Evolutionary conservation across 2,113 vertebrate species (phyloP).

Genomic region (Syngnathus floridae): DNA sequence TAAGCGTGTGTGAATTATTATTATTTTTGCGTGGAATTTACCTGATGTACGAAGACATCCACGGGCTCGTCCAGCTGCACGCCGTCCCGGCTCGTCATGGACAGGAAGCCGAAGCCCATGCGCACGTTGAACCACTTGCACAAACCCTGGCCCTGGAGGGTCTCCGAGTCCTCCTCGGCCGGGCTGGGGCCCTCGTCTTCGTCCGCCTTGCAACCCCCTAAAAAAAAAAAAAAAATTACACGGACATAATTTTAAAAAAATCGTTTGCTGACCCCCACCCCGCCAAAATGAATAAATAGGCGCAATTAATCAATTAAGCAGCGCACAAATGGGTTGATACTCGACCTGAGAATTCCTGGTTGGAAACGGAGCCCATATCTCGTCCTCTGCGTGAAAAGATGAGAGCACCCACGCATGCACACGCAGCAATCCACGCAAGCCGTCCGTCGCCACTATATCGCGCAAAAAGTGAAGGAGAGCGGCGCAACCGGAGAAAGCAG

Average conservation of each 20-base stretch:
- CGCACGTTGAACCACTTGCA: slow-evolving; percentile 99
- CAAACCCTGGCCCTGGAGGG: slow-evolving; percentile 79
- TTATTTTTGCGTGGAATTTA: slow-evolving; percentile 31
- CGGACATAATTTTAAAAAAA: too few relatives aligned
- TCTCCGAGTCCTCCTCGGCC: slow-evolving; percentile 75
- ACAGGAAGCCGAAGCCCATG: slow-evolving; percentile 98
- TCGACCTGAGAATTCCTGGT: slow-evolving; percentile 86
- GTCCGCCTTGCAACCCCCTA: slow-evolving; percentile 80
- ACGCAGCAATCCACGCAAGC: slow-evolving; percentile 43
- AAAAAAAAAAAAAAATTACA: neutral
- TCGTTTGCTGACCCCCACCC: too few relatives aligned
- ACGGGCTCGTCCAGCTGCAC: slow-evolving; percentile 83
- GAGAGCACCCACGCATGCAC: slow-evolving; percentile 37
- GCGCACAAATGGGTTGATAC: slow-evolving; percentile 26
- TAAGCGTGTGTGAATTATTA: neutral
- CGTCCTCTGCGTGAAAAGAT: slow-evolving; percentile 53
- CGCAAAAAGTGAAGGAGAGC: slow-evolving; percentile 20
- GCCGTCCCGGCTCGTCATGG: slow-evolving; percentile 89
- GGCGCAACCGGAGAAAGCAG: neutral
- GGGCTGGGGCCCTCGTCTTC: slow-evolving; percentile 80
- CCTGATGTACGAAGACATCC: slow-evolving; percentile 99
- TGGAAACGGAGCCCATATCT: slow-evolving; percentile 86
- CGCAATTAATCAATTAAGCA: slow-evolving; percentile 23
- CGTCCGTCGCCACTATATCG: slow-evolving; percentile 57
- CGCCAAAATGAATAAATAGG: neutral